Conservation (phyloP, 2,797 vertebrate genomes). For the Gymnodraco acuticeps region DNA sequence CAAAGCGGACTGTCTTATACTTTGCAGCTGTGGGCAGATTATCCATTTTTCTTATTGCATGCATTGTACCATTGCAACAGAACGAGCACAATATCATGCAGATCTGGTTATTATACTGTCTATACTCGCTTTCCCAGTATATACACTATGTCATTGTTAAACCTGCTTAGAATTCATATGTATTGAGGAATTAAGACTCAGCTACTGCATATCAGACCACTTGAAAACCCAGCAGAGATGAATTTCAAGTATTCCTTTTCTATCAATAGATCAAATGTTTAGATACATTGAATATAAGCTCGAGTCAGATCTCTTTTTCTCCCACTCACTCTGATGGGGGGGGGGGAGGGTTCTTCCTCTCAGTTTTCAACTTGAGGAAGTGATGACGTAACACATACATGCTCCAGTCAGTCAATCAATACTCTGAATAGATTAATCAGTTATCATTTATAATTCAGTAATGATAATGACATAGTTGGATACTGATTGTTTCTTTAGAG, state of each 20-base stretch:
- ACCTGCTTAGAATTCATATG: background rate
- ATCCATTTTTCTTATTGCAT: background rate
- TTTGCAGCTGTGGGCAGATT: background rate
- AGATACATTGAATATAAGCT: slow-evolving; percentile 30
- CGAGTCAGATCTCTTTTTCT: slow-evolving; percentile 32
- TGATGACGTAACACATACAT: slow-evolving; percentile 18
- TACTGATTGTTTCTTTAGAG: background rate
- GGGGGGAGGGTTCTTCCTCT: slow-evolving; percentile 29
- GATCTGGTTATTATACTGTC: background rate
- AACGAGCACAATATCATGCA: background rate
- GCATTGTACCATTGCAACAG: background rate
- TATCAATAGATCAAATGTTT: slow-evolving; percentile 24
- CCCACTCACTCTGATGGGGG: slow-evolving; percentile 21
- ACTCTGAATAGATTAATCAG: background rate
- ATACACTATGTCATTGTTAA: background rate
- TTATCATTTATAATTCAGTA: background rate
- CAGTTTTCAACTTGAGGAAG: slow-evolving; percentile 28
- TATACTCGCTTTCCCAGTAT: background rate
- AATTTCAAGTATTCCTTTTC: background rate
- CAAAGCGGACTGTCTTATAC: background rate
- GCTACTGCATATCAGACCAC: background rate
- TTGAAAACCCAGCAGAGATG: background rate
- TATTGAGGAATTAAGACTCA: background rate
- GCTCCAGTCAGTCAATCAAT: slow-evolving; percentile 20
- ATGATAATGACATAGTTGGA: background rate